Evolutionary conservation across 2,888 invertebrate genomes (phyloP).

Genomic region (Synergus itoensis): DNA sequence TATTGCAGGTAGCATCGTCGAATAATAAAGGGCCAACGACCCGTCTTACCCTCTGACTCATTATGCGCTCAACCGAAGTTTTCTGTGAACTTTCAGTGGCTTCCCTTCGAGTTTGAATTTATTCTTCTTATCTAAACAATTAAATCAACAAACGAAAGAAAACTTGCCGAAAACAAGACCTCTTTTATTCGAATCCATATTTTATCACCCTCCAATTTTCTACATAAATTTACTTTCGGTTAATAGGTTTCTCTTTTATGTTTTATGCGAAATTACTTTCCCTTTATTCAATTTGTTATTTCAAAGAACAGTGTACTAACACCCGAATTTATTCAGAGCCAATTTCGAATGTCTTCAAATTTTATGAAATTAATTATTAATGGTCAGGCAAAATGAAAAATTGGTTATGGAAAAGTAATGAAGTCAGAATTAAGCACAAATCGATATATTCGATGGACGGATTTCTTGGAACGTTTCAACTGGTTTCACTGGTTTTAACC

Average conservation of each 20-base stretch:
- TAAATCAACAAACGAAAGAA: background rate
- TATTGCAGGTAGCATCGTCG: conserved; percentile 49
- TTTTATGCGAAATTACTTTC: too few species aligned
- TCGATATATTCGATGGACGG: background rate
- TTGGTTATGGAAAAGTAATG: background rate
- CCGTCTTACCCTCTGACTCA: conserved; percentile 69
- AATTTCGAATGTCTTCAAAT: too few species aligned
- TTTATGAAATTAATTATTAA: too few species aligned
- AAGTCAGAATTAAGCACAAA: background rate
- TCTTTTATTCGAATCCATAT: background rate
- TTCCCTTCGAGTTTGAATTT: conserved; percentile 8
- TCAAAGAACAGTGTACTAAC: too few species aligned
- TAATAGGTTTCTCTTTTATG: background rate
- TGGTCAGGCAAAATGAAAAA: background rate
- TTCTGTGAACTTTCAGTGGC: conserved; percentile 1
- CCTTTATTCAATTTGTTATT: too few species aligned
- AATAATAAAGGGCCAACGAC: conserved; percentile 67
- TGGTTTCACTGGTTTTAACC: too few species aligned
- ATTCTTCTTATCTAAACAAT: background rate
- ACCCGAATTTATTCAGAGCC: too few species aligned
- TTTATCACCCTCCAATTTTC: background rate
- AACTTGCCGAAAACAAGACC: background rate
- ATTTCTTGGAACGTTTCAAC: background rate
- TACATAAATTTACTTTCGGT: background rate
- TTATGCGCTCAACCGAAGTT: conserved; percentile 11